Percentiles rank a stretch among this genome's conserved stretches.
phyloP scores from a whole-genome alignment of 92 coral and sea anemone genomes.

The Isaurus tuberculatus region DNA sequence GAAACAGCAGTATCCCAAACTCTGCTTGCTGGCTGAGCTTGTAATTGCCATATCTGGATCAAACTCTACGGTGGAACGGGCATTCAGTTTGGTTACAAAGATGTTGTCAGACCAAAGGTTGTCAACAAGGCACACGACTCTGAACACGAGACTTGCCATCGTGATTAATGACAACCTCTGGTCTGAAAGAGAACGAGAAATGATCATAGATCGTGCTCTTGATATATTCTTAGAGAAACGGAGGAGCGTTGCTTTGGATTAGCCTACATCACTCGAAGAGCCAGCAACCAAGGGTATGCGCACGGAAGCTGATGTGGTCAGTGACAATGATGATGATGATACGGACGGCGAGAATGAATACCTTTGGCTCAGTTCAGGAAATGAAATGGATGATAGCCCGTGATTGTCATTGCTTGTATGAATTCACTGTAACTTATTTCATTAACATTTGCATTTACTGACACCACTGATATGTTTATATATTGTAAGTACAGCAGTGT shows the following conservation, averaged over 20 bases:
- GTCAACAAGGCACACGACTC: neutral
- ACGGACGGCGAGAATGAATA: neutral
- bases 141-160: conserved; percentile 5
- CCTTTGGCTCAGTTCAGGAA: neutral
- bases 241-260: neutral
- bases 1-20: conserved; percentile 5
- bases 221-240: neutral
- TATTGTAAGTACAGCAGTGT: too few species aligned
- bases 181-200: neutral
- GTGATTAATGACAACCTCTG: neutral
- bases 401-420: neutral
- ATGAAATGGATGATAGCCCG: neutral
- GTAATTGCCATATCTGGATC: conserved; percentile 6
- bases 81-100: neutral
- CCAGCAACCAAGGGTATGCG: neutral
- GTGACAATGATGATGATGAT: neutral
- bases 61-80: neutral
- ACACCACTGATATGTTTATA: too few species aligned
- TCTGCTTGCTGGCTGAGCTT: neutral
- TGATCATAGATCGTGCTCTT: neutral
- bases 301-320: neutral
- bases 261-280: neutral
- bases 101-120: conserved; percentile 15
- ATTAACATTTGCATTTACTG: too few species aligned
- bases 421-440: too few species aligned